These are phyloP conservation scores for Hermaeophaga mercurialis DNA, from an alignment of 2,888 invertebrate species.

Conservation along the genomic window DNA sequence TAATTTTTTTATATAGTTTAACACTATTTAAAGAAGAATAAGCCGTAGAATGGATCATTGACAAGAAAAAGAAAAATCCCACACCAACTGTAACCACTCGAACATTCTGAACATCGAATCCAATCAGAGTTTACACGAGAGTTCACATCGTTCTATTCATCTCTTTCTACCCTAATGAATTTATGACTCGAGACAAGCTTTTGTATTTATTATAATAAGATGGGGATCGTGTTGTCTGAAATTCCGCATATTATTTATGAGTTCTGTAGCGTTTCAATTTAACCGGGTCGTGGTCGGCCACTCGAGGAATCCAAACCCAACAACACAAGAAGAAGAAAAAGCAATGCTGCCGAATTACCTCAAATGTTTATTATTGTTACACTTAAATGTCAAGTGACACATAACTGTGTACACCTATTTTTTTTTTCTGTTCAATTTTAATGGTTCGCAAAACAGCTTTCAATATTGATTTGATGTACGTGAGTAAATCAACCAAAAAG, in stretches of 20 bases:
- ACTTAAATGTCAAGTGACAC: too few species aligned
- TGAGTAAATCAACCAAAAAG: too few species aligned
- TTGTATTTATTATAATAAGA: slow-evolving; percentile 54
- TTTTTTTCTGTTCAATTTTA: too few species aligned
- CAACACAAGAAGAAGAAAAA: not conserved
- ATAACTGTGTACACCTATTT: too few species aligned
- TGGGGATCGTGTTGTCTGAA: slow-evolving; percentile 51
- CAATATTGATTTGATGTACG: too few species aligned
- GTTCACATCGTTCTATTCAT: slow-evolving; percentile 3
- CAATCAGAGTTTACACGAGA: slow-evolving; percentile 4
- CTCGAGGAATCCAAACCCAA: slow-evolving; percentile 6
- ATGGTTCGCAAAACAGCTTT: too few species aligned
- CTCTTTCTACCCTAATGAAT: slow-evolving; percentile 38
- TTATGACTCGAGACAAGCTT: slow-evolving; percentile 44
- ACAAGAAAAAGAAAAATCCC: too few species aligned
- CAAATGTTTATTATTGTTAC: too few species aligned
- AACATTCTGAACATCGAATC: slow-evolving; percentile 4
- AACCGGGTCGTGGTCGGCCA: slow-evolving; percentile 26
- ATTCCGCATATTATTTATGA: slow-evolving; percentile 57
- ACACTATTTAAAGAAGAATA: too few species aligned
- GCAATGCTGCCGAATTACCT: not conserved
- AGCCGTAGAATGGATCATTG: too few species aligned
- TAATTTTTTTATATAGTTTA: too few species aligned
- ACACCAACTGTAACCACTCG: too few species aligned
- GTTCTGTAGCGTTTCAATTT: slow-evolving; percentile 56